phyloP scores from a whole-genome alignment of 2,797 vertebrate genomes.

The Mormyrus hasselquistii region DNA sequence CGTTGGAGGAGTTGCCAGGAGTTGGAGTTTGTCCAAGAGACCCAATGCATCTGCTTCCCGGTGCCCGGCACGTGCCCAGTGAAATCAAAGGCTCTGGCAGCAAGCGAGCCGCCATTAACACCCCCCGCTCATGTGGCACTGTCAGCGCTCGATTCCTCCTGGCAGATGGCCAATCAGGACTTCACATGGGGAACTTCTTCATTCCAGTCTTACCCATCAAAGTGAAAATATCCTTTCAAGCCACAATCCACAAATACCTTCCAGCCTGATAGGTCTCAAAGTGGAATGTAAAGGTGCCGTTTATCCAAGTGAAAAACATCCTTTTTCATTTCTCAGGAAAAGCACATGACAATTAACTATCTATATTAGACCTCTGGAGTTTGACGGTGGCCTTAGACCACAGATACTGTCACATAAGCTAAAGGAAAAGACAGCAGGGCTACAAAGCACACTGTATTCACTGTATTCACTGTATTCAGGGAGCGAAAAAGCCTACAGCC shows the following conservation, averaged over 20 bases:
- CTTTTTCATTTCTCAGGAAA: not conserved
- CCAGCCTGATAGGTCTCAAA: not conserved
- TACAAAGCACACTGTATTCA: not conserved
- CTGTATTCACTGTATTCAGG: not conserved
- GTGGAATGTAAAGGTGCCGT: not conserved
- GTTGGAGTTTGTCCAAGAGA: not conserved
- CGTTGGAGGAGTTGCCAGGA: not conserved
- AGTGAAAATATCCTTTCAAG: not conserved
- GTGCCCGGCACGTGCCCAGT: not conserved
- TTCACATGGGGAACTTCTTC: not conserved
- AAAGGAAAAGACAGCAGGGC: not conserved
- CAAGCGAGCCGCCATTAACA: not conserved
- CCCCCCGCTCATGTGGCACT: not conserved
- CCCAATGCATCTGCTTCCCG: not conserved
- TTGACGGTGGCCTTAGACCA: not conserved
- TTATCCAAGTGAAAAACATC: not conserved
- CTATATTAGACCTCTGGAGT: not conserved
- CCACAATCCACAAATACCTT: not conserved
- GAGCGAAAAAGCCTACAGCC: not conserved
- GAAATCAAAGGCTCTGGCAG: not conserved
- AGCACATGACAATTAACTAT: not conserved
- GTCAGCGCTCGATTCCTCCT: not conserved
- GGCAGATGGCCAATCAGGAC: not conserved
- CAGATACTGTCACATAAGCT: not conserved
- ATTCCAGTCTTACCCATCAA: not conserved